These are phyloP conservation scores for Anguilla megastoma DNA, from an alignment of 2,797 vertebrate species.

Conservation along the genomic window DNA sequence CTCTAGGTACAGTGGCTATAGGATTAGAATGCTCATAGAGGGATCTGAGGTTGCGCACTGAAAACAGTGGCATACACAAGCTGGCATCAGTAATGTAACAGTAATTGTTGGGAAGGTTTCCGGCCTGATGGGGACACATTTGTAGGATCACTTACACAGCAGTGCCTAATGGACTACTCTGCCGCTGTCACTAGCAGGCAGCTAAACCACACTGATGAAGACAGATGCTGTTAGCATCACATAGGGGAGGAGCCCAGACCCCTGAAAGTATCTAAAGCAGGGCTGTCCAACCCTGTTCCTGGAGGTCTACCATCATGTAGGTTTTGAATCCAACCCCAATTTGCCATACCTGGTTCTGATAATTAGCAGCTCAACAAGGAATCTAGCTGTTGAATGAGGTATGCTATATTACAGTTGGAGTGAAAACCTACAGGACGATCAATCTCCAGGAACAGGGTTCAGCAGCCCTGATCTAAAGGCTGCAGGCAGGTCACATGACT, in stretches of 20 bases:
- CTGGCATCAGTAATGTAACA: neutral
- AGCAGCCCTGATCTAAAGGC: neutral
- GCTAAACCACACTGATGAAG: slow-evolving; percentile 18
- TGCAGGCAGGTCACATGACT: too few species aligned
- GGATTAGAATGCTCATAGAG: neutral
- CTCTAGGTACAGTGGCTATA: neutral
- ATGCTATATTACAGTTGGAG: too few species aligned
- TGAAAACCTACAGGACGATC: too few species aligned
- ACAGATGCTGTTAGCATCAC: slow-evolving; percentile 12
- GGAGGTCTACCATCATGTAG: too few species aligned
- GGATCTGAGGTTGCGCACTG: neutral
- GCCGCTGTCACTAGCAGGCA: neutral
- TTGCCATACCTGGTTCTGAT: too few species aligned
- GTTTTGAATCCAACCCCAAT: too few species aligned
- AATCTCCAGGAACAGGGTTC: too few species aligned
- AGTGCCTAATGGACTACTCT: slow-evolving; percentile 11
- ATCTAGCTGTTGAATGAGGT: too few species aligned
- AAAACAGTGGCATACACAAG: neutral
- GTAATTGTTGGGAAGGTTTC: slow-evolving; percentile 9
- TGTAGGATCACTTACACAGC: neutral
- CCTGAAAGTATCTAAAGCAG: neutral
- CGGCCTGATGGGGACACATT: neutral
- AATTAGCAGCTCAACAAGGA: too few species aligned
- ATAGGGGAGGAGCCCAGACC: neutral
- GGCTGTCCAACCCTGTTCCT: too few species aligned